Conservation (phyloP, 2,888 invertebrate species). For the Tryphoninae sp. region DNA sequence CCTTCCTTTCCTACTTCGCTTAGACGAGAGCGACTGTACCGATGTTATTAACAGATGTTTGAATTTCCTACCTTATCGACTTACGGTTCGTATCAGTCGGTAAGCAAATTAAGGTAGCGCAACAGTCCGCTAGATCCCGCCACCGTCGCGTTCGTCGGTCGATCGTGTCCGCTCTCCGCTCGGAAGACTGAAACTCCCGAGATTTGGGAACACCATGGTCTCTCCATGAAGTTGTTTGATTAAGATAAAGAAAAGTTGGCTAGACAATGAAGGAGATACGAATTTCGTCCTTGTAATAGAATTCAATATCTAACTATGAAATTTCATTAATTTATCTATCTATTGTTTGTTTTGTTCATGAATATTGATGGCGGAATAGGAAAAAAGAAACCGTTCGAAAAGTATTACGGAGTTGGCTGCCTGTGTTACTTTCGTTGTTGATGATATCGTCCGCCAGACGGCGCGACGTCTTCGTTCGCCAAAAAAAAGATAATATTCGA, state of each 20-base stretch:
- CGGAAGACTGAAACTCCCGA: neutral
- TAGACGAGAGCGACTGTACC: too few species aligned
- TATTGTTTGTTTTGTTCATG: too few species aligned
- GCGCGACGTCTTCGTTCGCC: constrained; percentile 49
- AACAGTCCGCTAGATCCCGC: neutral
- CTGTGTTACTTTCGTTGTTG: neutral
- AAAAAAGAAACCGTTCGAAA: neutral
- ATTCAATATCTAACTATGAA: too few species aligned
- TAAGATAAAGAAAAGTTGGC: neutral
- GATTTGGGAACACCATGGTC: neutral
- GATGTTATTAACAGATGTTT: too few species aligned
- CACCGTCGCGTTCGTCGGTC: neutral
- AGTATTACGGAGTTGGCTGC: constrained; percentile 18
- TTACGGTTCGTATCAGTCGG: neutral
- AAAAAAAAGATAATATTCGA: constrained; percentile 50
- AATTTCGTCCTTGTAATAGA: too few species aligned
- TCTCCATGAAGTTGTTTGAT: too few species aligned
- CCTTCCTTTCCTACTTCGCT: too few species aligned
- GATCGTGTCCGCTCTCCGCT: neutral
- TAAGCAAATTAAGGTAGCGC: neutral
- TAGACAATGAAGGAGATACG: too few species aligned
- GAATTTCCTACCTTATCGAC: constrained; percentile 15
- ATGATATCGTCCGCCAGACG: constrained; percentile 35
- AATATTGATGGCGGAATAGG: neutral
- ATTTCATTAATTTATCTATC: too few species aligned